Evolutionary conservation across 2,888 invertebrate genomes (phyloP).

Genomic region (Synanthedon andrenaeformis): DNA sequence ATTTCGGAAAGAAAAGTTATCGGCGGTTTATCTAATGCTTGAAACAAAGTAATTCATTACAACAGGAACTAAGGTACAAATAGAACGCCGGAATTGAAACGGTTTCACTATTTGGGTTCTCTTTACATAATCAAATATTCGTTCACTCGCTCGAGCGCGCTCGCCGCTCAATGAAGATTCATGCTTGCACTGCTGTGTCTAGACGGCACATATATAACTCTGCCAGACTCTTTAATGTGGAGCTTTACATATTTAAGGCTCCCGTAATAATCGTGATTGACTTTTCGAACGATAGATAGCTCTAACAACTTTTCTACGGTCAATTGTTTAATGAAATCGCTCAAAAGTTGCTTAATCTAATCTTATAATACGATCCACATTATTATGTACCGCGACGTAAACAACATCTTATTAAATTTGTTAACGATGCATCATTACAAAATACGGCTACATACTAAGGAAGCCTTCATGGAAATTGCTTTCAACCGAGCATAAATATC

Average conservation of each 20-base stretch:
- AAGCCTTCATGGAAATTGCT: slow-evolving; percentile 51
- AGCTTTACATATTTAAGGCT: slow-evolving; percentile 15
- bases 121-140: slow-evolving; percentile 63
- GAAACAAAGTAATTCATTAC: too few relatives aligned
- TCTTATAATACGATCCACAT: background rate
- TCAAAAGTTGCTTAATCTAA: background rate
- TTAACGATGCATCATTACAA: slow-evolving; percentile 39
- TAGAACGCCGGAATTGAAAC: slow-evolving; percentile 13
- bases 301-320: background rate
- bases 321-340: background rate
- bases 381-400: slow-evolving; percentile 24
- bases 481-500: slow-evolving; percentile 65
- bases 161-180: slow-evolving; percentile 34
- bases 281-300: slow-evolving; percentile 11
- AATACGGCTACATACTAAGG: slow-evolving; percentile 25
- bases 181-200: slow-evolving; percentile 23
- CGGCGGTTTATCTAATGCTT: too few relatives aligned
- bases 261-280: slow-evolving; percentile 23
- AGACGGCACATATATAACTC: slow-evolving; percentile 16
- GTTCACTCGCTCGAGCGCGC: slow-evolving; percentile 18
- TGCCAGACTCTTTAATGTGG: slow-evolving; percentile 10
- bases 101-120: slow-evolving; percentile 25
- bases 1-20: too few relatives aligned
- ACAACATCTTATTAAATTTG: slow-evolving; percentile 48
- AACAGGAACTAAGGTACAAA: too few relatives aligned